A percentile compares a stretch with the other conserved stretches of the same genome.
phyloP scores from a whole-genome alignment of 1,140 invertebrate species.

The Caenorhabditis elegans region DNA sequence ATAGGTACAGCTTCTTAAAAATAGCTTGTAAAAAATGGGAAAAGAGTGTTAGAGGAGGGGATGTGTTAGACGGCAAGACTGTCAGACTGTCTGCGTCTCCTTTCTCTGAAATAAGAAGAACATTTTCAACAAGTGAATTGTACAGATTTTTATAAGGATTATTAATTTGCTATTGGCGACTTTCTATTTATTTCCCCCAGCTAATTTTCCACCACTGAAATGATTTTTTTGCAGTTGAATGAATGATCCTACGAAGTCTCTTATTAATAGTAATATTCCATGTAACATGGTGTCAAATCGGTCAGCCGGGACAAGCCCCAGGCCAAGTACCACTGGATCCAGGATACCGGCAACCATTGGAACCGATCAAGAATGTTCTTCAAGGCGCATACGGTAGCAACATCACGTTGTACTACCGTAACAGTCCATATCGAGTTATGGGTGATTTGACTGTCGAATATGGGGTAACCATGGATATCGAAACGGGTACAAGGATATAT shows the following conservation, averaged over 20 bases:
- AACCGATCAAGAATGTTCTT: constrained; percentile 60
- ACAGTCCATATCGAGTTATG: constrained; percentile 60
- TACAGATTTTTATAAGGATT: too few species aligned
- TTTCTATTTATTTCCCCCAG: not conserved
- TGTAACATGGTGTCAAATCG: constrained; percentile 7
- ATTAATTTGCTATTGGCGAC: too few species aligned
- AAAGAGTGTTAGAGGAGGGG: too few species aligned
- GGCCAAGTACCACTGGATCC: constrained; percentile 5
- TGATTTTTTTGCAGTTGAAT: not conserved
- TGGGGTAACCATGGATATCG: constrained; percentile 54
- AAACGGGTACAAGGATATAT: constrained; percentile 66
- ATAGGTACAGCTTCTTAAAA: too few species aligned
- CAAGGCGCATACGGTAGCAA: constrained; percentile 61
- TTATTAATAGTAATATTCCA: not conserved
- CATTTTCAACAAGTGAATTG: too few species aligned
- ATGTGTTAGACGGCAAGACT: too few species aligned
- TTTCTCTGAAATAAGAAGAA: too few species aligned
- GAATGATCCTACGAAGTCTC: constrained; percentile 19
- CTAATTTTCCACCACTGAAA: too few species aligned
- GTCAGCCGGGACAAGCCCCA: not conserved
- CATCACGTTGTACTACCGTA: constrained; percentile 64
- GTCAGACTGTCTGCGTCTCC: too few species aligned
- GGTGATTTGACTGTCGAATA: constrained; percentile 28
- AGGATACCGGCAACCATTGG: constrained; percentile 46
- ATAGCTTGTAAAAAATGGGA: too few species aligned